Evolutionary conservation across 2,797 vertebrate species (phyloP).

Genomic region (Gouania willdenowi): DNA sequence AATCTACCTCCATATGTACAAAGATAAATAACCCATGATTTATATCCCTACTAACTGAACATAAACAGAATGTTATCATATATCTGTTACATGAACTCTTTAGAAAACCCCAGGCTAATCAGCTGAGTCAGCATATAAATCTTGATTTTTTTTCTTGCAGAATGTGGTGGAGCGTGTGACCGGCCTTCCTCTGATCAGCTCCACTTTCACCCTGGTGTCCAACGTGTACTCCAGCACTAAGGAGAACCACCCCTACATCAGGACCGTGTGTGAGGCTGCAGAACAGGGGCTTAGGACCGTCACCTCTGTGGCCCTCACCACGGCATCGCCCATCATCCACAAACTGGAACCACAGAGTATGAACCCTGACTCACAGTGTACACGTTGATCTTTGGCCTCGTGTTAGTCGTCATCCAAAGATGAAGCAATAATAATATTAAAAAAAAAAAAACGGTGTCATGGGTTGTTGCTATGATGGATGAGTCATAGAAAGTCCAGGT

Average conservation of each 20-base stretch:
- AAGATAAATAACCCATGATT: too few relatives aligned
- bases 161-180: constrained; percentile 82
- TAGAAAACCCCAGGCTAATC: too few relatives aligned
- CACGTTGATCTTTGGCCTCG: too few relatives aligned
- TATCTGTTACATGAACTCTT: too few relatives aligned
- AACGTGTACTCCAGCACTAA: constrained; percentile 82
- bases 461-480: too few relatives aligned
- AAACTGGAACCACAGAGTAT: constrained; percentile 89
- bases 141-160: constrained; percentile 55
- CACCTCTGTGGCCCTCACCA: constrained; percentile 79
- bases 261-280: constrained; percentile 84
- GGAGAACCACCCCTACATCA: constrained; percentile 84
- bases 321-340: constrained; percentile 83
- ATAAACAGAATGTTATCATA: too few relatives aligned
- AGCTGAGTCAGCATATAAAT: too few relatives aligned
- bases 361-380: constrained; percentile 26
- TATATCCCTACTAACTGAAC: too few relatives aligned
- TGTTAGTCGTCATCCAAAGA: too few relatives aligned
- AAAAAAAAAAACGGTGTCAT: too few relatives aligned
- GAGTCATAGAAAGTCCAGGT: constrained; percentile 18
- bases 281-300: constrained; percentile 85
- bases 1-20: too few relatives aligned
- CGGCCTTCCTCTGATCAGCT: constrained; percentile 86
- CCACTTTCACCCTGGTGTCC: constrained; percentile 82
- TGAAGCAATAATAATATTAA: too few relatives aligned